These are phyloP conservation scores for Eristalis arbustorum DNA, from an alignment of 2,888 invertebrate species.

Conservation along the genomic window DNA sequence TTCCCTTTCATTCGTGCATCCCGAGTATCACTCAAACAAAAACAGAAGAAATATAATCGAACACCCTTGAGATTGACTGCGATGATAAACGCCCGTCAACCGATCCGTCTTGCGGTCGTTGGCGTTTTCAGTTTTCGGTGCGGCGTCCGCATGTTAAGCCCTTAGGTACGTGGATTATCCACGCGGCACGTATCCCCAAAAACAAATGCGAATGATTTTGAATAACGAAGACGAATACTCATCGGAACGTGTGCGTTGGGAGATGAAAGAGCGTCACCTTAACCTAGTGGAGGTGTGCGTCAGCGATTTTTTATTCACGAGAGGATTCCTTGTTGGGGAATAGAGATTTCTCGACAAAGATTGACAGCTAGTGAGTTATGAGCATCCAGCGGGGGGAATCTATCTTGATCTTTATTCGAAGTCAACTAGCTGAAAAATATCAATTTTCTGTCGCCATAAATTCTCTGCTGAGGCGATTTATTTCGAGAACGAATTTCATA, in stretches of 20 bases:
- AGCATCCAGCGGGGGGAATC: slow-evolving; percentile 16
- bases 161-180: slow-evolving; percentile 11
- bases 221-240: slow-evolving; percentile 13
- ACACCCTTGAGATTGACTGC: slow-evolving; percentile 59
- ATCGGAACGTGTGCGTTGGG: slow-evolving; percentile 39
- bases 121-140: too few species aligned
- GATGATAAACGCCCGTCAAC: slow-evolving; percentile 61
- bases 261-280: slow-evolving; percentile 31
- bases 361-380: slow-evolving; percentile 64
- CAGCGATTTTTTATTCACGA: slow-evolving; percentile 33
- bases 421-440: slow-evolving; percentile 29
- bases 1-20: slow-evolving; percentile 18
- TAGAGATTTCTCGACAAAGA: slow-evolving; percentile 63
- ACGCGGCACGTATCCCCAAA: slow-evolving; percentile 15
- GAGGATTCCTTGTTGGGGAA: slow-evolving; percentile 3
- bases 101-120: slow-evolving; percentile 43
- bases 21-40: slow-evolving; percentile 7
- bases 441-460: slow-evolving; percentile 40
- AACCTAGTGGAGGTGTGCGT: slow-evolving; percentile 15
- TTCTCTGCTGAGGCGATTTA: slow-evolving; percentile 8
- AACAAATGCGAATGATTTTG: slow-evolving; percentile 13
- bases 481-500: slow-evolving; percentile 21
- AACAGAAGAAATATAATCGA: slow-evolving; percentile 29
- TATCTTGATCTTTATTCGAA: slow-evolving; percentile 35
- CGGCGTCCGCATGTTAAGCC: slow-evolving; percentile 8